Evolutionary conservation across 1,140 invertebrate genomes (phyloP).

Genomic region (Lordiphosa collinella): DNA sequence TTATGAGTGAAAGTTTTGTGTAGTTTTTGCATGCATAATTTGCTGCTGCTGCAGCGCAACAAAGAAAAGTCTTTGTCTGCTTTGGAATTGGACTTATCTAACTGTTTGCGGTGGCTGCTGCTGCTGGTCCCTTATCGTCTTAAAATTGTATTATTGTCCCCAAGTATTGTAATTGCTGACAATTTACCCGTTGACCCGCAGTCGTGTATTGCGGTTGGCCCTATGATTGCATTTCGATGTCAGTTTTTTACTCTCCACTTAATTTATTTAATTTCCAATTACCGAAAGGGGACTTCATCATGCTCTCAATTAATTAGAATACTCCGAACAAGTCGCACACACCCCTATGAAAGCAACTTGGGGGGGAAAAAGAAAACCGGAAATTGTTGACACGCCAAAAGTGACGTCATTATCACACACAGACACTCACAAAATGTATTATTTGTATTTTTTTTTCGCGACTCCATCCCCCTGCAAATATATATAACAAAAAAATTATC

Average conservation of each 20-base stretch:
- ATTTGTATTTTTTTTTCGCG: background rate
- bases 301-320: slow-evolving; percentile 58
- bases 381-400: slow-evolving; percentile 45
- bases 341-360: slow-evolving; percentile 12
- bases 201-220: slow-evolving; percentile 23
- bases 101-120: slow-evolving; percentile 18
- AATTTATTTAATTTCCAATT: slow-evolving; percentile 67
- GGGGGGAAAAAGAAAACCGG: slow-evolving; percentile 25
- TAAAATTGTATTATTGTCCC: slow-evolving; percentile 24
- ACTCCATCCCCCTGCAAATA: background rate
- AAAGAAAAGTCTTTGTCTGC: slow-evolving; percentile 35
- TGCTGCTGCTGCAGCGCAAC: slow-evolving; percentile 26
- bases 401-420: slow-evolving; percentile 35
- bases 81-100: slow-evolving; percentile 51
- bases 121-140: slow-evolving; percentile 47
- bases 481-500: slow-evolving; percentile 42
- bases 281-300: slow-evolving; percentile 21
- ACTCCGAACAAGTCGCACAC: slow-evolving; percentile 7
- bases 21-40: slow-evolving; percentile 59
- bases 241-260: slow-evolving; percentile 35
- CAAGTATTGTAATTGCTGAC: slow-evolving; percentile 52
- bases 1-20: slow-evolving; percentile 69
- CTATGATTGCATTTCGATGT: slow-evolving; percentile 32
- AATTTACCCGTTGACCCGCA: slow-evolving; percentile 63
- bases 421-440: background rate